A percentile compares a stretch with the other conserved stretches of the same genome.
Evolutionary conservation across 2,797 vertebrate species (phyloP).

Genomic region (Hybognathus amarus): DNA sequence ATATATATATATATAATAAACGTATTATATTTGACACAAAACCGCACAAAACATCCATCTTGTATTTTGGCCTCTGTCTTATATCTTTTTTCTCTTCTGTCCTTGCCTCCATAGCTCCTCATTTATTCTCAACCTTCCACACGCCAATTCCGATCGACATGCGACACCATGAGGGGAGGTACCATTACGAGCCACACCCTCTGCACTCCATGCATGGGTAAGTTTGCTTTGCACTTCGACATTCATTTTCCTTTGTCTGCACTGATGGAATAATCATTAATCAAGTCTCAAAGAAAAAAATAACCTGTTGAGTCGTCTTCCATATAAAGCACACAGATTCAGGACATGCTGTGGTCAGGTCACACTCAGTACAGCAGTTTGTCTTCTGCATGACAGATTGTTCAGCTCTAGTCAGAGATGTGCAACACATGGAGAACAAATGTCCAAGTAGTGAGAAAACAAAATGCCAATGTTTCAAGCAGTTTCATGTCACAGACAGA

Average conservation of each 20-base stretch:
- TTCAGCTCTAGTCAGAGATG: neutral
- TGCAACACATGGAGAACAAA: neutral
- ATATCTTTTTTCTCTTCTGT: constrained; percentile 36
- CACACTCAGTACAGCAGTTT: neutral
- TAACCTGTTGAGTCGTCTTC: neutral
- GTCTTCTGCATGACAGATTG: constrained; percentile 19
- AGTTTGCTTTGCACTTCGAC: constrained; percentile 63
- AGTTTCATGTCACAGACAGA: constrained; percentile 6
- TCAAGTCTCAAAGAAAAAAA: neutral
- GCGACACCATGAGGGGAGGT: constrained; percentile 95
- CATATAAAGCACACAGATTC: constrained; percentile 9
- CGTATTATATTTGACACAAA: no score
- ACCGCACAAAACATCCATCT: neutral
- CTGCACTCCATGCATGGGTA: constrained; percentile 94
- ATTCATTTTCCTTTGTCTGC: neutral
- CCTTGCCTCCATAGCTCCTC: constrained; percentile 81
- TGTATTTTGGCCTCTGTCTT: neutral
- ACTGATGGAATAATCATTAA: constrained; percentile 11
- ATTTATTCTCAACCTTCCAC: constrained; percentile 93
- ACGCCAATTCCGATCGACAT: constrained; percentile 94
- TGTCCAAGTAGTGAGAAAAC: neutral
- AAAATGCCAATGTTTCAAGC: constrained; percentile 19
- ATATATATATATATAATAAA: neutral
- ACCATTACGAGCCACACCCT: constrained; percentile 94
- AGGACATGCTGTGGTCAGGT: neutral